A percentile compares a stretch with the other conserved stretches of the same genome.
Evolutionary conservation across 2,888 invertebrate genomes (phyloP).

Genomic region (Gerris lacustris): DNA sequence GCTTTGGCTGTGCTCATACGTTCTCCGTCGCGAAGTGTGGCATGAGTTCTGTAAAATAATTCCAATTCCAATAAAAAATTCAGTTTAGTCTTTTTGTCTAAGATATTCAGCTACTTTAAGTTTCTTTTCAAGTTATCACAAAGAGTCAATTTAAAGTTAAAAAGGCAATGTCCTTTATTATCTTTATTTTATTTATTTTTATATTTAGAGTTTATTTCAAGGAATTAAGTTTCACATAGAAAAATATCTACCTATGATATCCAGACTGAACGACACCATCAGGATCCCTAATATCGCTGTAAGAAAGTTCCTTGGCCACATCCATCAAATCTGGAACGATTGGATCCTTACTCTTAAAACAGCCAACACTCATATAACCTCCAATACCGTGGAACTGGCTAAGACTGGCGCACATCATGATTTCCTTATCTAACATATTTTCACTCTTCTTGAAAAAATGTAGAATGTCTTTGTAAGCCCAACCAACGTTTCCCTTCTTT

Average conservation of each 20-base stretch:
- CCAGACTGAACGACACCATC: conserved; percentile 10
- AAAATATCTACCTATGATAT: not conserved
- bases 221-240: too few relatives aligned
- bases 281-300: conserved; percentile 17
- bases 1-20: conserved; percentile 39
- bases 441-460: conserved; percentile 36
- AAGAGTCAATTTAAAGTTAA: too few relatives aligned
- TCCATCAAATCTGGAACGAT: conserved; percentile 15
- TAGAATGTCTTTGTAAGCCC: conserved; percentile 36
- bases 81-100: too few relatives aligned
- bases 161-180: too few relatives aligned
- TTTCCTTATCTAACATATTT: conserved; percentile 25
- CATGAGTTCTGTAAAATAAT: conserved; percentile 21
- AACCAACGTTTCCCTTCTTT: conserved; percentile 35
- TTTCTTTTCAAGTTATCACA: too few relatives aligned
- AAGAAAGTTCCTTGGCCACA: conserved; percentile 20
- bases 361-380: conserved; percentile 17
- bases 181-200: too few relatives aligned
- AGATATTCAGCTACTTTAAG: too few relatives aligned
- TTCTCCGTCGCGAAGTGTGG: conserved; percentile 50
- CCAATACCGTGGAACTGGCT: conserved; percentile 20
- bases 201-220: too few relatives aligned
- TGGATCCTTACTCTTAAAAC: conserved; percentile 16
- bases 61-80: not conserved
- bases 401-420: conserved; percentile 15